Base-by-base conservation (phyloP, 2,888 invertebrate species). In the Ceramica pisi region DNA sequence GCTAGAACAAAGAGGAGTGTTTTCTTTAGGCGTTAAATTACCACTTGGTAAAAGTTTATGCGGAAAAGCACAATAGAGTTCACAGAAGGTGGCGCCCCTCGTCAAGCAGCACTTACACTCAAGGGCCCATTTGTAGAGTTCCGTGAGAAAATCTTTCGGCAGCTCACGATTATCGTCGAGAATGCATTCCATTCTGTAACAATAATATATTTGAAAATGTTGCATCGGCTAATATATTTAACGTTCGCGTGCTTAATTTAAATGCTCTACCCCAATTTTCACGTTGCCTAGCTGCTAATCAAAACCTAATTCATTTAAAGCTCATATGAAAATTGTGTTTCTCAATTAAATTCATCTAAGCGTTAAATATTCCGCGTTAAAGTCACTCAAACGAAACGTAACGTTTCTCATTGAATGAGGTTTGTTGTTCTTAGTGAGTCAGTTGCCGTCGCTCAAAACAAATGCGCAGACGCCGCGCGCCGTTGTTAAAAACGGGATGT, bases 81-180 rank as follows among this genome's bases (percentile, higher is more conserved):
- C 83, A 82, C 82, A 80, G 78, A 71, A 81, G 67, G 70, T 75
- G 62, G 69, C 74, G 75, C 66, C 66, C 68, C 78, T 80, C 67
- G 72, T 78, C 78, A 75, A 83, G 84, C 79, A 76, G 67, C 89
- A 97, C 97, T 97, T 96, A 97, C 98, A 98, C 96, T 98, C 98
- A 72, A 98, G 94, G 26, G 98, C 97, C 98, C 98, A 98, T 95
- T 97, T 97, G 92, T 97, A 97, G 71, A 98, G 96, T 91, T 98
- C 97, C 78, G 96, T 97, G 78, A 97, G 96, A 90, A 98, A 97
- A 90, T 97, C 95, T 61, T 96, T 94, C n/a, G 97, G 97, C 80
- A 98, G 94, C 90, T 97, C 97, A 61, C 95, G 91, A 80, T 97
- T 97, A 74, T 93, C 92, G 86, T 97, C 96, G 71, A 96, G 90